Evolutionary conservation across 2,888 invertebrate genomes (phyloP), one percentile per base, ranked within the genome.

Genomic region (Acronicta leporina): DNA sequence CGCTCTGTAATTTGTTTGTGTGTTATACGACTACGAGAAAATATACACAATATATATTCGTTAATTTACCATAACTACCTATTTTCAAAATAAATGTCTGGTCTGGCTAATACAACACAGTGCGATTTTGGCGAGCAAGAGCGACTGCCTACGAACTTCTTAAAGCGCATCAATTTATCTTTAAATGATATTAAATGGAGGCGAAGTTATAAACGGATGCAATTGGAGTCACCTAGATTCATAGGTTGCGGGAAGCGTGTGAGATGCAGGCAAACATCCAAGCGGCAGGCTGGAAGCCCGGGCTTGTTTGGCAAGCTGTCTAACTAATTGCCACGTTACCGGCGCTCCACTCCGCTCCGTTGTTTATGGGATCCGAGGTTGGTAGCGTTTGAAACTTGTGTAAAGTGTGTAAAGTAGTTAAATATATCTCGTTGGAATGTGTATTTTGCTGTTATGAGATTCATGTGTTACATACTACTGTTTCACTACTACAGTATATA

Each of bases 231-330:
- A 69, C 71, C 74, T 81, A 80, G 77, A 77, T 80, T 80, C 80
- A 79, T 79, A 79, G 78, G 77, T 79, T 84, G 80, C 65, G 75
- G 80, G 70, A 58, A 75, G 76, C 68, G 73, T 73, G 79, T 76
- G 79, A 80, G 80, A 79, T 81, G 80, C 81, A 81, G 81, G 82
- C 81, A 83, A 83, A 83, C 83, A 82, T 73, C 79, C 80, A 77
- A 80, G 80, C 77, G 75, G 73, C 78, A 77, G 76, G 67, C 72
- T 61, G 73, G 71, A 73, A 77, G 80, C 79, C 80, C 68, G 71
- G 68, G 80, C 79, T 84, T 89, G 88, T 89, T 90, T 89, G 88
- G 86, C 87, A 87, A 89, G 84, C 88, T 88, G 87, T 88, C 87
- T 87, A 86, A 84, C 87, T 91, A 90, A 91, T 90, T 89, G 86